These are phyloP conservation scores for Hirtodrosophila confusa DNA, from an alignment of 2,888 invertebrate species.

Conservation along the genomic window DNA sequence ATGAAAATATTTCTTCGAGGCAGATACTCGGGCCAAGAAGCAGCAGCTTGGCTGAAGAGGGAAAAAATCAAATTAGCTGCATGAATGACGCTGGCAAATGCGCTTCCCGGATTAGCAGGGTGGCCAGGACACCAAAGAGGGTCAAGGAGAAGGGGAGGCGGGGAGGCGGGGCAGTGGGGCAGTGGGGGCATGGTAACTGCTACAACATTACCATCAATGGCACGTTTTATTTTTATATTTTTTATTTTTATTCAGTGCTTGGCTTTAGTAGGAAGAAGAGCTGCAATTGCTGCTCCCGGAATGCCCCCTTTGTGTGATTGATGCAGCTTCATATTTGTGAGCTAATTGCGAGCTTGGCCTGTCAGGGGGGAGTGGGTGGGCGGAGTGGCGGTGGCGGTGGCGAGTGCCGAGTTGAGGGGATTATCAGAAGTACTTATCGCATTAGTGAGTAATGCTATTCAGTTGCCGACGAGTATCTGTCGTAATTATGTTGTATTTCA, in stretches of 20 bases:
- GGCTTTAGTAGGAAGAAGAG: neutral
- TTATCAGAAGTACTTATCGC: constrained; percentile 60
- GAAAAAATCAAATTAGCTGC: constrained; percentile 75
- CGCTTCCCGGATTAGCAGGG: constrained; percentile 63
- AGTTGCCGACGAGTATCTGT: constrained; percentile 24
- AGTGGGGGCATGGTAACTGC: constrained; percentile 41
- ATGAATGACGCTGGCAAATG: constrained; percentile 72
- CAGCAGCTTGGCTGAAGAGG: constrained; percentile 41
- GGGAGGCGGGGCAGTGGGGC: too few species aligned
- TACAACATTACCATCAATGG: constrained; percentile 35
- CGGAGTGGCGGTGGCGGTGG: neutral
- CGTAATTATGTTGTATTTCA: constrained; percentile 54
- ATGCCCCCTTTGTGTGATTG: constrained; percentile 52
- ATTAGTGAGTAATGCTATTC: constrained; percentile 62
- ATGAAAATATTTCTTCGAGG: constrained; percentile 69
- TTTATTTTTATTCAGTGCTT: constrained; percentile 14
- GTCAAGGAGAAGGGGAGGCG: too few species aligned
- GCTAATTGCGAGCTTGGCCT: constrained; percentile 58
- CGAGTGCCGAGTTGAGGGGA: constrained; percentile 3
- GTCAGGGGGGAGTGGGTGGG: neutral
- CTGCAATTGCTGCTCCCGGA: constrained; percentile 24
- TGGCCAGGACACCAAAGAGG: constrained; percentile 6
- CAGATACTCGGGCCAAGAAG: constrained; percentile 2
- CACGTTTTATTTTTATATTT: constrained; percentile 20
- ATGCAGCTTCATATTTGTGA: constrained; percentile 66